Conservation (phyloP, 2,797 vertebrate species). For the Molossus alvarezi region DNA sequence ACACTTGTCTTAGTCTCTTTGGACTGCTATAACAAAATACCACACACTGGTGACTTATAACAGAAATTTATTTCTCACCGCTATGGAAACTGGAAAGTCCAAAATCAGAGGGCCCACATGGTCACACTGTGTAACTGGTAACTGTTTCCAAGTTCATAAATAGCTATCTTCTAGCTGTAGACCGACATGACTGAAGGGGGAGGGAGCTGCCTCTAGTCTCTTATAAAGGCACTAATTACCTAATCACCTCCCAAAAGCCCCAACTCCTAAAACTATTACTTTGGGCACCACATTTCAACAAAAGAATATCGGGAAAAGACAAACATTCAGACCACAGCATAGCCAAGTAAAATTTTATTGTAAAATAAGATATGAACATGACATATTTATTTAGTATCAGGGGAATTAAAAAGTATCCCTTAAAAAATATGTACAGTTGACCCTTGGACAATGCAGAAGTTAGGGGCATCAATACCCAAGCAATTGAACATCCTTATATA, state of each 20-base stretch:
- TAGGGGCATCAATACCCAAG: not conserved
- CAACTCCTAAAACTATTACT: not conserved
- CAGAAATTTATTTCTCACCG: not conserved
- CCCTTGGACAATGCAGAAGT: not conserved
- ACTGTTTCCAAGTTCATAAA: not conserved
- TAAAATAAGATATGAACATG: not conserved
- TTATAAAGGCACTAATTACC: not conserved
- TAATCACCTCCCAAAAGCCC: not conserved
- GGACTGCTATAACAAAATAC: not conserved
- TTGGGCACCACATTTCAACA: not conserved
- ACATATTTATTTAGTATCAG: not conserved
- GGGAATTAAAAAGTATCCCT: not conserved
- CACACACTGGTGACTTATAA: not conserved
- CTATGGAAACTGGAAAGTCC: not conserved
- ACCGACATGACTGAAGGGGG: not conserved
- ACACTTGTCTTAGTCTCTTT: not conserved
- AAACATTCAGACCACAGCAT: not conserved
- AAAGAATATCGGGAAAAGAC: not conserved
- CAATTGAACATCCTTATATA: not conserved
- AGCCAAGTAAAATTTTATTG: not conserved
- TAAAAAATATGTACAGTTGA: not conserved
- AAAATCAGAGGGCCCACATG: not conserved
- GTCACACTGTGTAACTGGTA: not conserved
- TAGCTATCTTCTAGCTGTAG: not conserved
- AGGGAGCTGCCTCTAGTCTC: not conserved